phyloP scores from a whole-genome alignment of 2,797 vertebrate species.

The Rhinoraja longicauda region DNA sequence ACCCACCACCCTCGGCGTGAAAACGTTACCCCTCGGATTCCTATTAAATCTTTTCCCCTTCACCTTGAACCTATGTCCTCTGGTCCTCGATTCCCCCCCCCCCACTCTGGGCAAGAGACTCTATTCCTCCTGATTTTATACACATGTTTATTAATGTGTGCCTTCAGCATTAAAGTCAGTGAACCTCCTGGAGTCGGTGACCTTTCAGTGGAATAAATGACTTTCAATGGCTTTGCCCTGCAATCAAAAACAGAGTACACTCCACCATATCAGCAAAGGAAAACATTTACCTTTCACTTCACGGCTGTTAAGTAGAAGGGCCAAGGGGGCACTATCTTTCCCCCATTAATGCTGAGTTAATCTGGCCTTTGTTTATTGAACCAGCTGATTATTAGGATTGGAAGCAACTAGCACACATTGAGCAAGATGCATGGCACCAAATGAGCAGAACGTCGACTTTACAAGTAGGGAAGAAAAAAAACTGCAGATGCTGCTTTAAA shows the following conservation, averaged over 20 bases:
- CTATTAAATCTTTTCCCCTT: too few relatives aligned
- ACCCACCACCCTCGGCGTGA: too few relatives aligned
- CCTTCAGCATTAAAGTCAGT: background rate
- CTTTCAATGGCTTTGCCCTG: constrained; percentile 28
- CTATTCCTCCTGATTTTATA: too few relatives aligned
- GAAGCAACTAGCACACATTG: background rate
- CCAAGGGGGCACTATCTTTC: background rate
- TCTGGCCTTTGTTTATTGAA: background rate
- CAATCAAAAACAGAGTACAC: constrained; percentile 13
- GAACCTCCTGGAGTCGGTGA: background rate
- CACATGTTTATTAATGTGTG: background rate
- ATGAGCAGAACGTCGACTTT: background rate
- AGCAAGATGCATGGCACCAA: too few relatives aligned
- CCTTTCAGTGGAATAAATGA: background rate
- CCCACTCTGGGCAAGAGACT: too few relatives aligned
- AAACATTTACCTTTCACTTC: constrained; percentile 11
- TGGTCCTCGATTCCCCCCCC: too few relatives aligned
- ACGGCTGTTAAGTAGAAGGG: background rate
- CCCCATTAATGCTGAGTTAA: background rate
- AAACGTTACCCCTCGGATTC: too few relatives aligned
- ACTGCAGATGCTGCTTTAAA: too few relatives aligned
- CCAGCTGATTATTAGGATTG: background rate
- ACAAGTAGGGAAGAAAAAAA: too few relatives aligned
- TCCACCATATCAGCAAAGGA: constrained; percentile 6
- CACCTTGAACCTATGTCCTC: too few relatives aligned